Evolutionary conservation across 2,113 vertebrate genomes (phyloP), one percentile per base, ranked within the genome.

Genomic region (Scalopus aquaticus): DNA sequence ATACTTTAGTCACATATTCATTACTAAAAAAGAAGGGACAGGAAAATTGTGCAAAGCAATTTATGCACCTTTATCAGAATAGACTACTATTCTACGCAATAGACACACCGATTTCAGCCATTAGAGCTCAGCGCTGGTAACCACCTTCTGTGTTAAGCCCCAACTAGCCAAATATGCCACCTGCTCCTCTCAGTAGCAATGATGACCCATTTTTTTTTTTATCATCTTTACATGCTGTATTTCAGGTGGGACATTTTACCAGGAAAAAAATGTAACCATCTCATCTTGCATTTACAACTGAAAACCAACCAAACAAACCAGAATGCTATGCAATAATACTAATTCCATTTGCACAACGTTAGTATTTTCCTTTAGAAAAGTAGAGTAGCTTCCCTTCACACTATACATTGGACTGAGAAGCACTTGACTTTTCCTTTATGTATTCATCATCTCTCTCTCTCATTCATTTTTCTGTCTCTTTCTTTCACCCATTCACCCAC

Each of bases 111-210:
- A 24, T 2, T 42, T 8, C 9, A 73, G n/a, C 17, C 35, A 72
- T 10, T 20, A 28, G 28, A 30, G 32, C 6, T 39, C 0, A 17
- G 8, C 19, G 11, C n/a, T n/a, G 15, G 2, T 1, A 35, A 54
- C 37, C 32, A n/a, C 15, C 4, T 91, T 79, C 15, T 30, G 39
- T 4, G 37, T 2, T 70, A 84, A 76, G 28, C 37, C 2, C 19
- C 32, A 76, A 39, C 3, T 30, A 74, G 69, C 49, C 10, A 76
- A 44, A n/a, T 12, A 62, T 5, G 0, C 6, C 46, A 39, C 13
- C 3, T 73, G 11, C 22, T 17, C 3, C 1, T 83, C 56, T 37
- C 4, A 74, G 16, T 20, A n/a, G 32, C 86, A 86, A 39, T 83
- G n/a, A 2, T 15, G 37, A 35, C 35, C 19, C 19, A 39, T 26